Percentiles rank a stretch among this genome's conserved stretches.
Evolutionary conservation across 2,113 vertebrate species (phyloP).

Genomic region (Pandion haliaetus): DNA sequence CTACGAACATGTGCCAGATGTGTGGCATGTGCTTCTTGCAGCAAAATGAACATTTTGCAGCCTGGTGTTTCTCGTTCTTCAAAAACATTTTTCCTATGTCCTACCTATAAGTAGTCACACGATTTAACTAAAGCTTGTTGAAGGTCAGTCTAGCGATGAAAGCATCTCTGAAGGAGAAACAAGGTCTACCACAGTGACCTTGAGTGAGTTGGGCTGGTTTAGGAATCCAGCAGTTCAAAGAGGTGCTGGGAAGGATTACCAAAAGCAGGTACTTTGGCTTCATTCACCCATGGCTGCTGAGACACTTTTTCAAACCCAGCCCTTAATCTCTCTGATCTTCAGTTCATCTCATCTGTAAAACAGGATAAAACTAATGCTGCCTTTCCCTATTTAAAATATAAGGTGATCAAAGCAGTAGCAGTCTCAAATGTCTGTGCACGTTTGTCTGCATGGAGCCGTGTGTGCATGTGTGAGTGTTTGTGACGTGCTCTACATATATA

Average conservation of each 20-base stretch:
- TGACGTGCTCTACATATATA: accelerated
- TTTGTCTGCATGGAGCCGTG: background rate
- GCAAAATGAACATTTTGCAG: background rate
- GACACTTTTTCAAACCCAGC: background rate
- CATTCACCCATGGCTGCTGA: background rate
- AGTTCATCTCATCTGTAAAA: background rate
- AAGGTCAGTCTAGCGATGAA: background rate
- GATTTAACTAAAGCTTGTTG: background rate
- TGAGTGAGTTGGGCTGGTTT: background rate
- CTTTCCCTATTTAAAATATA: background rate
- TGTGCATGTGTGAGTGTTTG: background rate
- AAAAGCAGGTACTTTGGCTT: background rate
- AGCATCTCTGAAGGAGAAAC: background rate
- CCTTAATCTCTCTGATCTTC: background rate
- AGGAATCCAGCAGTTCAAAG: background rate
- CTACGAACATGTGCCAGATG: background rate
- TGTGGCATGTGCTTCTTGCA: background rate
- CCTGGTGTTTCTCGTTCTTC: background rate
- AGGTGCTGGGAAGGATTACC: background rate
- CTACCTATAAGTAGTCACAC: background rate
- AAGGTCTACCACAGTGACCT: background rate
- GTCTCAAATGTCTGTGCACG: background rate
- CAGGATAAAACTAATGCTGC: background rate
- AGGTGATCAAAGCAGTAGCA: background rate
- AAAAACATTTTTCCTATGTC: background rate